phyloP scores from a whole-genome alignment of 2,888 invertebrate species.

The Girardia tigrina region DNA sequence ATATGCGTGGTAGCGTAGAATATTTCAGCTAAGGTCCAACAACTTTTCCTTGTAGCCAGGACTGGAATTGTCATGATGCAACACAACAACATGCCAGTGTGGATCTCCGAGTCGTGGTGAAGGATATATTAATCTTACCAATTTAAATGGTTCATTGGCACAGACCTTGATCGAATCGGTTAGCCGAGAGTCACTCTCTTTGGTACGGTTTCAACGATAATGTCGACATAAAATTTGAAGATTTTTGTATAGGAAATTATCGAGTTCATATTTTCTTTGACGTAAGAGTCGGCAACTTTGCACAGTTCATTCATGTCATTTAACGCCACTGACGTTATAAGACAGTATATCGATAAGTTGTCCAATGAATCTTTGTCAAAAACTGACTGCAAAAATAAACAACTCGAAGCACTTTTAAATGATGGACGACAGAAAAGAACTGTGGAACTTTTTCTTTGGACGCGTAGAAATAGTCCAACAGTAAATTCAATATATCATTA shows the following conservation, averaged over 20 bases:
- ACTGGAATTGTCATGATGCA: conserved; percentile 14
- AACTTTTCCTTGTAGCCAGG: too few species aligned
- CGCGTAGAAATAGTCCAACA: background rate
- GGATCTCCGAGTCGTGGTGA: too few species aligned
- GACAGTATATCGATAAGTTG: background rate
- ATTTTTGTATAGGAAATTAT: background rate
- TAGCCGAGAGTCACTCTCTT: too few species aligned
- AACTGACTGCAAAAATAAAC: background rate
- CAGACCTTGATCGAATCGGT: too few species aligned
- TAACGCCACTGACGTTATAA: too few species aligned
- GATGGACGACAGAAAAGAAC: background rate
- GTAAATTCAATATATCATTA: conserved; percentile 1
- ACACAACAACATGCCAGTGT: too few species aligned
- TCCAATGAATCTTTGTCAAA: background rate
- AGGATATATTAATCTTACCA: too few species aligned
- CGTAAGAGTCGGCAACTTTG: background rate
- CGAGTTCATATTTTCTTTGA: background rate
- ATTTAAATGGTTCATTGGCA: too few species aligned
- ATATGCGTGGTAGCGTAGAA: too few species aligned
- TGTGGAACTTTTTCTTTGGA: conserved; percentile 10
- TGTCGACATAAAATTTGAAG: background rate
- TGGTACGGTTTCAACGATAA: too few species aligned
- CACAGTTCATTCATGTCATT: background rate
- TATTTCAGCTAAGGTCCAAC: too few species aligned
- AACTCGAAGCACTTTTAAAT: conserved; percentile 4